Percentiles rank a stretch among this genome's conserved stretches.
Conservation (phyloP, 2,113 vertebrate genomes). For the Pimephales promelas region DNA sequence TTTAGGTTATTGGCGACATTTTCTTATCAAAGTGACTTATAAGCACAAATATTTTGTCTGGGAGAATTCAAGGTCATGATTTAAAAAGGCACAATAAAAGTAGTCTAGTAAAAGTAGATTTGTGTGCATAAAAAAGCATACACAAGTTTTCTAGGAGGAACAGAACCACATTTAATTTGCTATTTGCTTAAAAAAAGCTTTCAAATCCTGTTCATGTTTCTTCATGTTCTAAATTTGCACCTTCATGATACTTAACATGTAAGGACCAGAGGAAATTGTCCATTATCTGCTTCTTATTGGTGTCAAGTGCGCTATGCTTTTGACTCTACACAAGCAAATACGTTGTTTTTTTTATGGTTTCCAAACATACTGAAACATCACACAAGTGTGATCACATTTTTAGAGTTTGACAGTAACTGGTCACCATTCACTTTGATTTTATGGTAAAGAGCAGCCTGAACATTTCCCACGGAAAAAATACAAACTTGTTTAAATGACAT, state of each 20-base stretch:
- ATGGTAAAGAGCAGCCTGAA: neutral
- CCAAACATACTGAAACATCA: neutral
- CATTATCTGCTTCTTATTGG: neutral
- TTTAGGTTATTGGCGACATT: neutral
- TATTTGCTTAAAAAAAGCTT: neutral
- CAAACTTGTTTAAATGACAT: neutral
- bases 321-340: neutral
- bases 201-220: neutral
- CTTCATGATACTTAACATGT: neutral
- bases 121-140: neutral
- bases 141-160: neutral
- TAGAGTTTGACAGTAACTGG: neutral
- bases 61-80: neutral
- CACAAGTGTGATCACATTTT: neutral
- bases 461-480: neutral
- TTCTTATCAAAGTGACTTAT: neutral
- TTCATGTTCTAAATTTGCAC: neutral
- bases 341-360: neutral
- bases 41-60: constrained; percentile 3
- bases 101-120: neutral
- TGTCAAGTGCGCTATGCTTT: neutral
- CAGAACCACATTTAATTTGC: neutral
- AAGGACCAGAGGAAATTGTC: neutral
- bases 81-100: neutral
- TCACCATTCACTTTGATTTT: neutral